These are phyloP conservation scores for Cryptoprocta ferox DNA, from an alignment of 2,797 vertebrate genomes.

Conservation along the genomic window DNA sequence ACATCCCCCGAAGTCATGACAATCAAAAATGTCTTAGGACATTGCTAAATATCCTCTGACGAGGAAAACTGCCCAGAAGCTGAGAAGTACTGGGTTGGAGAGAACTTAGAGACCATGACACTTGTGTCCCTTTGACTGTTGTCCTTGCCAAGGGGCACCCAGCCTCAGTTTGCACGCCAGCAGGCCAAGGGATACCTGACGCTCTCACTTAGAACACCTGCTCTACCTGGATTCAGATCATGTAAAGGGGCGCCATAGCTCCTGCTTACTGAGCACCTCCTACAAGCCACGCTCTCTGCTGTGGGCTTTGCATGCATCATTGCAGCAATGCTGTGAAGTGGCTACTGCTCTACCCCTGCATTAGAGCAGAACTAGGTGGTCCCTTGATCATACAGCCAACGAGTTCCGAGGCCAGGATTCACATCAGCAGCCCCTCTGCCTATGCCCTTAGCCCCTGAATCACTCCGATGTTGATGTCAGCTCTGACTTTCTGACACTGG, in stretches of 20 bases:
- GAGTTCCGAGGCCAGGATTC: neutral
- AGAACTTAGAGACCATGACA: neutral
- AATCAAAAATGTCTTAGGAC: neutral
- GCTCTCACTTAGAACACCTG: neutral
- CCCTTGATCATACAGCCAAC: neutral
- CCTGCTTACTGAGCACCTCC: neutral
- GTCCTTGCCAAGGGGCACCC: neutral
- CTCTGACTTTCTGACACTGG: neutral
- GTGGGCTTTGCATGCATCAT: fast-evolving
- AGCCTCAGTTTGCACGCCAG: neutral
- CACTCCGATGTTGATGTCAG: no score
- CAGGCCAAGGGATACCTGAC: neutral
- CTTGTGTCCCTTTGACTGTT: neutral
- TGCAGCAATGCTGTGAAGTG: neutral
- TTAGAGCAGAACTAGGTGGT: neutral
- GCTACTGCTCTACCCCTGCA: no score
- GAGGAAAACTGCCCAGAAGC: neutral
- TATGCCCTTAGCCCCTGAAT: neutral
- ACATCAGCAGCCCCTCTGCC: neutral
- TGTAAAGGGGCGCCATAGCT: neutral
- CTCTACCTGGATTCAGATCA: neutral
- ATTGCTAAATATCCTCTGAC: neutral
- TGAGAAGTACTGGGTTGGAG: neutral
- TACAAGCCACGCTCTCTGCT: fast-evolving
- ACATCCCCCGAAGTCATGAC: neutral